Conservation (phyloP, 2,113 vertebrate genomes). For the Corvus cornix region DNA sequence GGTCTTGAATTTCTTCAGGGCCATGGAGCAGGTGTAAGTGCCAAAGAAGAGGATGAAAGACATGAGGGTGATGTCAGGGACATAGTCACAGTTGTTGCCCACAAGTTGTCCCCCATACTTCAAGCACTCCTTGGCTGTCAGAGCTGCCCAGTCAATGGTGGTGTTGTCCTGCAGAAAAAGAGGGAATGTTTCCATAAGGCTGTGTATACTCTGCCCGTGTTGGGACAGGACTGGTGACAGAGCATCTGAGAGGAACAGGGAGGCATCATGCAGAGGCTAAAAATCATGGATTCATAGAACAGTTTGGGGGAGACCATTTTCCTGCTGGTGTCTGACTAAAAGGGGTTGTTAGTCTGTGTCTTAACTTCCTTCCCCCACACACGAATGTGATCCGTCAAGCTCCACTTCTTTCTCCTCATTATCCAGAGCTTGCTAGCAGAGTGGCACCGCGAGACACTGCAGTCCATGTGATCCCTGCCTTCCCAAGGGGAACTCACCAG, state of each 20-base stretch:
- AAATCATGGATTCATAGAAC: neutral
- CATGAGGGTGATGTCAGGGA: constrained; percentile 96
- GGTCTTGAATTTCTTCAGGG: constrained; percentile 96
- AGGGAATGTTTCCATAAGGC: neutral
- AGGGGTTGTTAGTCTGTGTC: neutral
- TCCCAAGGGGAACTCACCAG: constrained; percentile 74
- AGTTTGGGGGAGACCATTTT: neutral
- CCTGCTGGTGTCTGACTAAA: neutral
- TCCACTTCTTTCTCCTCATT: neutral
- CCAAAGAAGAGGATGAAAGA: constrained; percentile 98
- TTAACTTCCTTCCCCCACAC: neutral
- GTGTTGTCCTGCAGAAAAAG: constrained; percentile 72
- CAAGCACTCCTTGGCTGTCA: constrained; percentile 85
- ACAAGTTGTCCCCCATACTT: constrained; percentile 84
- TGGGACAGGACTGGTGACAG: neutral
- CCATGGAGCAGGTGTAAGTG: constrained; percentile 96
- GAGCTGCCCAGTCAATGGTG: constrained; percentile 81
- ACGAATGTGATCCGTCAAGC: neutral
- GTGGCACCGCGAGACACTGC: rapidly evolving
- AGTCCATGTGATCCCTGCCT: neutral
- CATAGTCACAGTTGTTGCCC: constrained; percentile 84
- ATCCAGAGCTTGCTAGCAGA: neutral
- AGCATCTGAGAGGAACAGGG: neutral
- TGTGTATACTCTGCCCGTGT: neutral
- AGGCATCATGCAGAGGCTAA: neutral